Evolutionary conservation across 1,140 invertebrate species (phyloP), one percentile per base, ranked within the genome.

Genomic region (Lepidotrigona ventralis): DNA sequence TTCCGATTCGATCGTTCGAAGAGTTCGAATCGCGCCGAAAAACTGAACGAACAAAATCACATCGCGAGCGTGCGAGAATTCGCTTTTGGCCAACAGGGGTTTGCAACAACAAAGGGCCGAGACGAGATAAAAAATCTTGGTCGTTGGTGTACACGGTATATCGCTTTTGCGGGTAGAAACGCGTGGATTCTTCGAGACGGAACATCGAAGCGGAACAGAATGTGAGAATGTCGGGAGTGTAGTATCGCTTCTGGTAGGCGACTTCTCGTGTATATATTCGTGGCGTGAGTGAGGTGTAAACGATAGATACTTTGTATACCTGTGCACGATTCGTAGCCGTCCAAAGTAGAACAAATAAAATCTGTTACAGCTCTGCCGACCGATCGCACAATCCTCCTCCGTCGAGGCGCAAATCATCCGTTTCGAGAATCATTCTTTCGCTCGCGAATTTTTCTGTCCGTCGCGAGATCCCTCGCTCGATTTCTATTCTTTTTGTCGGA

Each of bases 321-420:
- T 88, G 87, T 88, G 87, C 86, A 88, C 87, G 86, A 88, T 88
- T 88, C 87, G 85, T 88, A 88, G 87, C 87, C 87, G 87, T 88
- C 86, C 87, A 88, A 88, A 88, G 87, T 88, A 88, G 87, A 88
- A 88, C 87, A 88, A 88, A 88, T 88, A 86, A 88, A 88, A 83
- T 88, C 86, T 85, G 87, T 88, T 83, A 86, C 84, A 88, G 86
- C 75, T 81, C 86, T 80, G 87, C 86, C 87, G 84, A 88, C 64
- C 84, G 87, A 85, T 88, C 86, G 86, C 77, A 69, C 21, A 3
- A 51, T 56, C 54, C 2, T 63, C 26, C 33, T 69, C 15, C 68
- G 73, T 26, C 64, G 17, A 54, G 5, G 58, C 46, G 69, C 33
- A 33, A 33, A 33, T 33, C 33, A 33, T 33, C 4, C 33, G 33